Evolutionary conservation across 2,113 vertebrate species (phyloP), one percentile per base, ranked within the genome.

Genomic region (Lycocorax pyrrhopterus): DNA sequence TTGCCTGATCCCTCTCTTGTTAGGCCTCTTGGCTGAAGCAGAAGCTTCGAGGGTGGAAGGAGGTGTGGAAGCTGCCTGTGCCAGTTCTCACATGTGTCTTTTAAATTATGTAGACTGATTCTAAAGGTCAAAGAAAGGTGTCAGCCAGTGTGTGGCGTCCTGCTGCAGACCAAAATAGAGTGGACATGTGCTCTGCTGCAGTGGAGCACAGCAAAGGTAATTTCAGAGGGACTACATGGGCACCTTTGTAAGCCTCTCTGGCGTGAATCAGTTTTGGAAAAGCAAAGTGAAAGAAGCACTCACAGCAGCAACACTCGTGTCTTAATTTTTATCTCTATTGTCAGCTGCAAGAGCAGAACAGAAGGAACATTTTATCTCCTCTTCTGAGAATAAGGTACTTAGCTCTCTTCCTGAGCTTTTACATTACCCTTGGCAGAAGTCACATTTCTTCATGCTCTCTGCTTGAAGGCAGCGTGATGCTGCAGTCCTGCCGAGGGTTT

Each of bases 71-170:
- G 41, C 22, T 8, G 6, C 13, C 64, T 64, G 16, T 84, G 35
- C 16, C 20, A 13, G 8, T 25, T 67, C 30, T 85, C 25, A 67
- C 13, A 6, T 6, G 6, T 14, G 8, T 68, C 33, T 77, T 90
- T 62, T 60, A 33, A 47, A 82, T 53, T 20, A 10, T 3, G 2
- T 46, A 82, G 87, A 33, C 10, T 22, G 37, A 74, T 51, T 51
- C 33, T n/a, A 10, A 68, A 66, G 16, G 23, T 52, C 5, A 0
- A 39, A 9, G 9, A 8, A 25, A 37, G 39, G 13, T 17, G 19
- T 21, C 0, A 0, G 33, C 29, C 1, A 0, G 43, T 27, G 19
- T n/a, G 23, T 15, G 13, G 5, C 12, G 7, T 37, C 59, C 59
- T 23, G 6, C 5, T 66, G 51, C 32, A 13, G 22, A 13, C 14